A percentile compares a stretch with the other conserved stretches of the same genome.
phyloP scores from a whole-genome alignment of 2,888 invertebrate genomes.

The Epirrhoe alternata region DNA sequence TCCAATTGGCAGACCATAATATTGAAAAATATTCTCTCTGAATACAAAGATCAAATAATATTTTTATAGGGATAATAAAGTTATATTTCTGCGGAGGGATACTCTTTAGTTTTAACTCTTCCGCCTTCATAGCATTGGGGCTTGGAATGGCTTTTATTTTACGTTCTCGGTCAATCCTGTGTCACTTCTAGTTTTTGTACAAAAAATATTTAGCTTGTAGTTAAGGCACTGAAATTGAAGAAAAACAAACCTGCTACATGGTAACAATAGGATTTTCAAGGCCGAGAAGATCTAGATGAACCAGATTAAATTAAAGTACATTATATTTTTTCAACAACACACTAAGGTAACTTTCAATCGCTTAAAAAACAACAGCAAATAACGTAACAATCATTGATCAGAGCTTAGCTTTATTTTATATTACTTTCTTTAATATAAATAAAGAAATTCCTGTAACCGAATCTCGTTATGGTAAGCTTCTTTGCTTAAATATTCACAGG shows the following conservation, averaged over 20 bases:
- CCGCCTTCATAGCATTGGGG: conserved; percentile 36
- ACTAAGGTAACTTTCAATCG: too few species aligned
- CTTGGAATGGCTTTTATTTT: conserved; percentile 41
- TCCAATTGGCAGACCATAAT: background rate
- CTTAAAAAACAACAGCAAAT: too few species aligned
- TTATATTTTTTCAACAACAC: too few species aligned
- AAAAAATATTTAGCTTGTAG: background rate
- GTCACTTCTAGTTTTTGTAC: conserved; percentile 8
- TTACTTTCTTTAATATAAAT: too few species aligned
- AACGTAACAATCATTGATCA: too few species aligned
- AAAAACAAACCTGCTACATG: background rate
- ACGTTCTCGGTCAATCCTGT: conserved; percentile 10
- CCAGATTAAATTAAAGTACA: too few species aligned
- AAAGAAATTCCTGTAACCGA: too few species aligned
- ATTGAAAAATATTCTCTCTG: conserved; percentile 2
- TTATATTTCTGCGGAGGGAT: conserved; percentile 17
- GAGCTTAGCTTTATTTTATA: too few species aligned
- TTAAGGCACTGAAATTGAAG: background rate
- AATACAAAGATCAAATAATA: conserved; percentile 11
- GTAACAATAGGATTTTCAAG: too few species aligned
- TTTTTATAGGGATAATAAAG: conserved; percentile 28
- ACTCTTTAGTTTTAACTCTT: conserved; percentile 32
- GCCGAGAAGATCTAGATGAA: too few species aligned
- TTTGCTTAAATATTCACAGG: too few species aligned
- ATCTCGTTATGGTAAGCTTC: too few species aligned